phyloP scores from a whole-genome alignment of 2,888 invertebrate species.

The Mythimna loreyi region DNA sequence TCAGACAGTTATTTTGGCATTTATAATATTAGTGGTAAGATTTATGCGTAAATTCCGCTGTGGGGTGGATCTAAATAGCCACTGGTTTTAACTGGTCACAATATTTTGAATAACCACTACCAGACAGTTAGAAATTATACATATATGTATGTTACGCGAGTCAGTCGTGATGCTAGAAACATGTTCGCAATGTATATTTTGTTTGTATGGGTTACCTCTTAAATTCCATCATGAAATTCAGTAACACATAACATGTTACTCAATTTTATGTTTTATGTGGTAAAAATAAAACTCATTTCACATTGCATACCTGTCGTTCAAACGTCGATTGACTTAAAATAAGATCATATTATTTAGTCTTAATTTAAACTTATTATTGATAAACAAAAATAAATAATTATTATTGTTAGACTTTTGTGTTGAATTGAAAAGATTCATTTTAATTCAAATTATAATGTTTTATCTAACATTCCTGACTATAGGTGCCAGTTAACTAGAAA shows the following conservation, averaged over 20 bases:
- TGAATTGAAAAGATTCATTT: constrained; percentile 45
- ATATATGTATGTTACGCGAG: background rate
- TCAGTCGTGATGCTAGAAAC: constrained; percentile 1
- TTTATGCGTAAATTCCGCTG: no score
- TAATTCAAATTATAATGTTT: constrained; percentile 40
- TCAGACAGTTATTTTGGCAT: no score
- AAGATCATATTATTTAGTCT: constrained; percentile 44
- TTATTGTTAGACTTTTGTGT: constrained; percentile 44
- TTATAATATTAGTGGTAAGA: background rate
- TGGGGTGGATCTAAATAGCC: no score
- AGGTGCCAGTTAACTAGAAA: constrained; percentile 32
- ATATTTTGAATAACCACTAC: background rate
- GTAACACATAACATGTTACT: background rate
- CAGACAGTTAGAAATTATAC: constrained; percentile 2
- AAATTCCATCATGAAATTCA: background rate
- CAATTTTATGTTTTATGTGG: background rate
- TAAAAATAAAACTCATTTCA: constrained; percentile 13
- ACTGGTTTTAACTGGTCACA: no score
- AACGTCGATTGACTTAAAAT: constrained; percentile 26
- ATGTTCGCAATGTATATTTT: background rate
- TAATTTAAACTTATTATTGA: constrained; percentile 42
- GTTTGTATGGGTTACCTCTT: background rate
- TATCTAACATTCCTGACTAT: constrained; percentile 55
- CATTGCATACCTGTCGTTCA: background rate
- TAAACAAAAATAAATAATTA: constrained; percentile 34